These are phyloP conservation scores for Seira ritae DNA, from an alignment of 2,888 invertebrate species.

Conservation along the genomic window DNA sequence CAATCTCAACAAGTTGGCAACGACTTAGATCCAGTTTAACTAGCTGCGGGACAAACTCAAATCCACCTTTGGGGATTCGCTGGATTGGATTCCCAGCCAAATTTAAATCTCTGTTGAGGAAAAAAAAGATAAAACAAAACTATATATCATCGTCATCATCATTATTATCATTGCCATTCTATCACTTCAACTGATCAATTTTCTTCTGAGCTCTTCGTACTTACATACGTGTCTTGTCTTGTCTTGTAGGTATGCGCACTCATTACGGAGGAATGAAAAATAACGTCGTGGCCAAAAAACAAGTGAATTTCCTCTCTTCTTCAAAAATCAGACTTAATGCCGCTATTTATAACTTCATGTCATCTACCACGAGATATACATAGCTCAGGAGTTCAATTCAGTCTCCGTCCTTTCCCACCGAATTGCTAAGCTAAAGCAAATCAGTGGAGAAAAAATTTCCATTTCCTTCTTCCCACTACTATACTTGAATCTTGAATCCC, in stretches of 20 bases:
- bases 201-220: neutral
- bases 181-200: too few species aligned
- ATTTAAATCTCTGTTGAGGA: conserved; percentile 80
- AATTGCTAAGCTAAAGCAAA: neutral
- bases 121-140: conserved; percentile 24
- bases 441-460: neutral
- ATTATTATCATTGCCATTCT: too few species aligned
- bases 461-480: conserved; percentile 2
- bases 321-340: neutral
- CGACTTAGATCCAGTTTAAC: conserved; percentile 90
- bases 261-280: conserved; percentile 5
- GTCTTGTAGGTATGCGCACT: conserved; percentile 11
- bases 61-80: conserved; percentile 85
- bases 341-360: neutral
- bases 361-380: neutral
- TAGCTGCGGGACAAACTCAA: conserved; percentile 84
- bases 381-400: too few species aligned
- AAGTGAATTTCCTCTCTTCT: neutral
- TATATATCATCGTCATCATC: neutral
- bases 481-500: neutral
- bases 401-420: neutral
- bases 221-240: neutral
- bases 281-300: neutral
- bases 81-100: conserved; percentile 89
- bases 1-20: conserved; percentile 87